Percentiles rank a stretch among this genome's conserved stretches.
Conservation (phyloP, 2,797 vertebrate species). For the Neosalanx taihuensis region DNA sequence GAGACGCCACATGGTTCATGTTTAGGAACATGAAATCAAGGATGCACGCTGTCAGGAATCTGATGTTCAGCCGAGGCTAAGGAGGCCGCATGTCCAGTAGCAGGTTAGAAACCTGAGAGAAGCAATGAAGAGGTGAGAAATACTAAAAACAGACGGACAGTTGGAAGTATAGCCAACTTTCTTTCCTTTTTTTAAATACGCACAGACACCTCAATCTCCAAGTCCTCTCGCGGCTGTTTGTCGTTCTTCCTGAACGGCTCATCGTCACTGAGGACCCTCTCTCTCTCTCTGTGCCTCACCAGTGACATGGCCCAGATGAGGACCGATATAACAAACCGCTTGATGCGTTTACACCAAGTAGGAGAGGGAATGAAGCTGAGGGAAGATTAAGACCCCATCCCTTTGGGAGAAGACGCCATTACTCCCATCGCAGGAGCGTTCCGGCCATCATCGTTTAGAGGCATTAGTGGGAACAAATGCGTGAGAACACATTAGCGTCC, state of each 20-base stretch:
- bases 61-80: no score
- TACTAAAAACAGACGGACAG: no score
- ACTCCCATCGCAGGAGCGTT: background rate
- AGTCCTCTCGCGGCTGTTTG: background rate
- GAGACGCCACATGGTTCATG: background rate
- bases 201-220: background rate
- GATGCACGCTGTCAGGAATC: background rate
- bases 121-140: no score
- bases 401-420: background rate
- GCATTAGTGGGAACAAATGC: background rate
- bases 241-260: background rate
- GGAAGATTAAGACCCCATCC: background rate
- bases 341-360: background rate
- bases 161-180: no score
- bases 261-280: background rate
- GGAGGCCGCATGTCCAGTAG: no score
- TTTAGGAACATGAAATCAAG: constrained; percentile 20
- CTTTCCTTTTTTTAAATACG: background rate
- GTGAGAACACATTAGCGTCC: background rate
- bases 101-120: no score
- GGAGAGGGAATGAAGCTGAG: background rate
- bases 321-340: background rate
- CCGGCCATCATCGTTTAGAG: background rate
- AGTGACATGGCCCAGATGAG: background rate
- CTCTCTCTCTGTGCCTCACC: background rate